These are phyloP conservation scores for Aphodius granarius DNA, from an alignment of 2,888 invertebrate species.

Conservation along the genomic window DNA sequence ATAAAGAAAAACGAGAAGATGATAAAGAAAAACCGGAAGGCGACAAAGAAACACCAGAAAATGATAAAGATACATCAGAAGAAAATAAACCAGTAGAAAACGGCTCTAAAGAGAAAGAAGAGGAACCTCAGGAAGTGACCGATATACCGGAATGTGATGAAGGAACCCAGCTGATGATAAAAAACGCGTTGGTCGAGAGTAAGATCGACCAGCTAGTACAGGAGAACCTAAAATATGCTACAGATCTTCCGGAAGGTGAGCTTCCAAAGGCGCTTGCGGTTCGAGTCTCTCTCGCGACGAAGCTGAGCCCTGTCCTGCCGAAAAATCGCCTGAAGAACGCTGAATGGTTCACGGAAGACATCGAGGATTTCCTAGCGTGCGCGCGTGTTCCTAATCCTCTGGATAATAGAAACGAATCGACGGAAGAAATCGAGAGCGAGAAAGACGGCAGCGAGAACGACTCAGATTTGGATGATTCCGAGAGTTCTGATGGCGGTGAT, in stretches of 20 bases:
- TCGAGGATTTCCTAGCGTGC: background rate
- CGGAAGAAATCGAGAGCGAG: background rate
- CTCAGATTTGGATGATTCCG: constrained; percentile 24
- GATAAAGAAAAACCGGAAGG: constrained; percentile 5
- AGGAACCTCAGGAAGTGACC: background rate
- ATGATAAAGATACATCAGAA: constrained; percentile 2
- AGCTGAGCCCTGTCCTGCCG: background rate
- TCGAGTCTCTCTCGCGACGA: constrained; percentile 7
- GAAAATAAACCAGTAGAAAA: background rate
- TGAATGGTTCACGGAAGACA: background rate
- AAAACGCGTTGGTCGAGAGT: constrained; percentile 28
- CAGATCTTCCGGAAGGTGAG: constrained; percentile 23
- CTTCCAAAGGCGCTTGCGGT: constrained; percentile 29
- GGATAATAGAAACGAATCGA: background rate
- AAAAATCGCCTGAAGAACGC: background rate
- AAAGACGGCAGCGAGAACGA: constrained; percentile 25
- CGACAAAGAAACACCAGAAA: constrained; percentile 1
- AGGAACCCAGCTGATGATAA: constrained; percentile 6
- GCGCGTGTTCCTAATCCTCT: background rate
- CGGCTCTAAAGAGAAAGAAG: background rate
- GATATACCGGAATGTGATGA: background rate
- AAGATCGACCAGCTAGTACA: constrained; percentile 35
- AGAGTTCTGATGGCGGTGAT: constrained; percentile 23
- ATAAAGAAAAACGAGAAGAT: constrained; percentile 13
- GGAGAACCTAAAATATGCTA: constrained; percentile 27